Percentiles rank a stretch among this genome's conserved stretches.
These are phyloP conservation scores for Tetragnatha versicolor DNA, from an alignment of 1,140 invertebrate species.

Conservation along the genomic window DNA sequence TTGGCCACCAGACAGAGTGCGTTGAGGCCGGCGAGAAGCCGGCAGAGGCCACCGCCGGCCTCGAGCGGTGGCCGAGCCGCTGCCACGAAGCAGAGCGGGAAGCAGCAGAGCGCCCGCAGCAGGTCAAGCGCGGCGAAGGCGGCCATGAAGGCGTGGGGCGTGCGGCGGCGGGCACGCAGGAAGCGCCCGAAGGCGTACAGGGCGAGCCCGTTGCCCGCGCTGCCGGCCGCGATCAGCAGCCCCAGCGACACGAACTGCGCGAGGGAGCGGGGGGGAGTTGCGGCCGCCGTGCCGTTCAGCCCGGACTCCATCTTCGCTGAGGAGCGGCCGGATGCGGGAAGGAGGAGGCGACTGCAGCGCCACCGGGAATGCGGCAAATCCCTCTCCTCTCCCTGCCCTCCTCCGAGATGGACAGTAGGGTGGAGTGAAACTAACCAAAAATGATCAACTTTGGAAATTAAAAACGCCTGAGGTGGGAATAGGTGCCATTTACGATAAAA, in stretches of 20 bases:
- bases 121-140: constrained; percentile 42
- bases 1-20: constrained; percentile 43
- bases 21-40: constrained; percentile 34
- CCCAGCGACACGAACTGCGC: constrained; percentile 52
- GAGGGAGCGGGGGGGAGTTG: background rate
- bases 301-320: background rate
- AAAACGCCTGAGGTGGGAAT: too few relatives aligned
- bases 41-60: constrained; percentile 16
- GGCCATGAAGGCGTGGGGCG: constrained; percentile 41
- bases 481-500: too few relatives aligned
- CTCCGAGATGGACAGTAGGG: too few relatives aligned
- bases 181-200: constrained; percentile 41
- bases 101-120: constrained; percentile 31
- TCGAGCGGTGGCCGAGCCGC: constrained; percentile 36
- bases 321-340: constrained; percentile 25
- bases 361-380: too few relatives aligned
- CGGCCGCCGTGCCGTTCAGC: background rate
- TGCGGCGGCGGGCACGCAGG: background rate
- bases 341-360: too few relatives aligned
- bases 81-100: constrained; percentile 30
- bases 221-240: constrained; percentile 36
- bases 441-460: too few relatives aligned
- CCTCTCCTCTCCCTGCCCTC: too few relatives aligned
- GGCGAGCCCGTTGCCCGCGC: constrained; percentile 37
- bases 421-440: too few relatives aligned